phyloP scores from a whole-genome alignment of 2,113 vertebrate species.

The Periophthalmus modestus region DNA sequence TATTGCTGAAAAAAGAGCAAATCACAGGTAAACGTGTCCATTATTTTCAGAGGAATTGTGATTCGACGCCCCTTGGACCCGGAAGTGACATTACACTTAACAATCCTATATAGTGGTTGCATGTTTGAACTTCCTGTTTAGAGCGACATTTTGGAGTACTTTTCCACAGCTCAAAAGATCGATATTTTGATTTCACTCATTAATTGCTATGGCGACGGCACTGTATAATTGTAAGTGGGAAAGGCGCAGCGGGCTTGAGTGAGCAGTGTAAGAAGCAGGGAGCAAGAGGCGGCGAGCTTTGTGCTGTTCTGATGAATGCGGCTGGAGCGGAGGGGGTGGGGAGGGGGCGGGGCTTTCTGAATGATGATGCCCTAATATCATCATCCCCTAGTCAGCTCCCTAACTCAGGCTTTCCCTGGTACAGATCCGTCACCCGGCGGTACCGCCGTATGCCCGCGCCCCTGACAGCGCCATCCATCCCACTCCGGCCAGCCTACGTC shows the following conservation, averaged over 20 bases:
- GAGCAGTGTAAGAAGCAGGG: slow-evolving; percentile 36
- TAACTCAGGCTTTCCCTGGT: slow-evolving; percentile 99
- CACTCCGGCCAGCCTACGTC: slow-evolving; percentile 91
- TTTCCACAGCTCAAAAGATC: too few species aligned
- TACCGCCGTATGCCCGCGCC: slow-evolving; percentile 90
- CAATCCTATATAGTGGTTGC: too few species aligned
- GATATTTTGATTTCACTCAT: neutral
- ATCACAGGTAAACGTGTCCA: too few species aligned
- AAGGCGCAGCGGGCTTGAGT: neutral
- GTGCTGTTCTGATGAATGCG: slow-evolving; percentile 95
- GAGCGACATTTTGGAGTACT: too few species aligned
- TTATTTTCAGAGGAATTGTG: too few species aligned
- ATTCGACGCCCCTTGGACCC: too few species aligned
- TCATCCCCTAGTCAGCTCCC: slow-evolving; percentile 99
- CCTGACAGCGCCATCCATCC: slow-evolving; percentile 99
- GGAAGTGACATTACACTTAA: too few species aligned
- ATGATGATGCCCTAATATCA: slow-evolving; percentile 99
- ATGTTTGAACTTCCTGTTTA: too few species aligned
- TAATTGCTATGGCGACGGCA: neutral
- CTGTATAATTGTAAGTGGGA: too few species aligned
- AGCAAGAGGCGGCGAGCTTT: slow-evolving; percentile 63
- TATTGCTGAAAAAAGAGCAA: too few species aligned
- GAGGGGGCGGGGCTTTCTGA: slow-evolving; percentile 90
- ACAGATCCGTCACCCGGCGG: slow-evolving; percentile 99
- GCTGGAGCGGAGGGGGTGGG: slow-evolving; percentile 86